phyloP scores from a whole-genome alignment of 2,888 invertebrate genomes.

The Lampropteryx suffumata region DNA sequence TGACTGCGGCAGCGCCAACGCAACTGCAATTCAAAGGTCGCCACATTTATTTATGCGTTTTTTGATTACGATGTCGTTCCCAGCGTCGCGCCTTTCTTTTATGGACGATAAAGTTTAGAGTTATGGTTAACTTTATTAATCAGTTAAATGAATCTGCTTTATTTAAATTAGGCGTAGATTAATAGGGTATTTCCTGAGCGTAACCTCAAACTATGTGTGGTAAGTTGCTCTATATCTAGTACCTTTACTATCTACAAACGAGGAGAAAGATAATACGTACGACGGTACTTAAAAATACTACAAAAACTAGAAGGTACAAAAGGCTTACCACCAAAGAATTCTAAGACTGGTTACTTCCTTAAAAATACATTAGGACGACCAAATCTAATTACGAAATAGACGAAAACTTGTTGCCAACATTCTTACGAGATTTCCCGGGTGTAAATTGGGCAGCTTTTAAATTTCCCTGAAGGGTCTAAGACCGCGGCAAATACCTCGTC shows the following conservation, averaged over 20 bases:
- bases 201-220: too few relatives aligned
- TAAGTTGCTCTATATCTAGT: too few relatives aligned
- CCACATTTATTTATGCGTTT: conserved; percentile 51
- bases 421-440: conserved; percentile 52
- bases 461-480: conserved; percentile 53
- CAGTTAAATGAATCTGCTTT: conserved; percentile 19
- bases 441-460: conserved; percentile 53
- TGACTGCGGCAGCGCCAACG: conserved; percentile 50
- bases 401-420: conserved; percentile 31
- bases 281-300: neutral
- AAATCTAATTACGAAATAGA: conserved; percentile 35
- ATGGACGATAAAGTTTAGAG: conserved; percentile 35
- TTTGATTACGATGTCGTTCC: conserved; percentile 47
- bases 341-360: conserved; percentile 17
- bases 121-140: conserved; percentile 22
- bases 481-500: conserved; percentile 45
- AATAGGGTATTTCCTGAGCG: conserved; percentile 2
- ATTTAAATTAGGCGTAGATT: conserved; percentile 16
- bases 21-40: conserved; percentile 50
- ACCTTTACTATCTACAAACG: too few relatives aligned
- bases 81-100: conserved; percentile 40
- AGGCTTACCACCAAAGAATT: conserved; percentile 8
- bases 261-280: too few relatives aligned
- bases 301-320: neutral
- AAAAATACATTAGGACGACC: conserved; percentile 31